A percentile compares a stretch with the other conserved stretches of the same genome.
Evolutionary conservation across 2,113 vertebrate genomes (phyloP).

Genomic region (Neoarius graeffei): DNA sequence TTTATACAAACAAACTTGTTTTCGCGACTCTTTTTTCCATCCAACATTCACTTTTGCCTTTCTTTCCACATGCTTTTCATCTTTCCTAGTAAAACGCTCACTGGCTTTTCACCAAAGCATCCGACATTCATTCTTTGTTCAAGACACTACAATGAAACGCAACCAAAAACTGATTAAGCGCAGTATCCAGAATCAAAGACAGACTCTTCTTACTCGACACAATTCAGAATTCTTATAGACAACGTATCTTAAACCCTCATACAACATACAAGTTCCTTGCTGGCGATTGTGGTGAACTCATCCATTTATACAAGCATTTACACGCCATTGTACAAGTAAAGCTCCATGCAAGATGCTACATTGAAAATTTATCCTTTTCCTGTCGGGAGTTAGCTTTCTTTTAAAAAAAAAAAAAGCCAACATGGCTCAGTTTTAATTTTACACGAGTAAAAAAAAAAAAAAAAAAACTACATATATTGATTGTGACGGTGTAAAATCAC

Average conservation of each 20-base stretch:
- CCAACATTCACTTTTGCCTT: constrained; percentile 31
- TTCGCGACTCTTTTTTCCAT: constrained; percentile 53
- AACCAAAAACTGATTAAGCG: not conserved
- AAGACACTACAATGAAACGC: constrained; percentile 44
- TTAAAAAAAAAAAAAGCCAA: constrained; percentile 60
- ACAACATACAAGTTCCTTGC: constrained; percentile 54
- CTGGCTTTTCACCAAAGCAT: constrained; percentile 51
- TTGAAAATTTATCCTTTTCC: constrained; percentile 63
- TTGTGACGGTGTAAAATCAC: constrained; percentile 38
- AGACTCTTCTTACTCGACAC: constrained; percentile 41
- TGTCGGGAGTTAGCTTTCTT: constrained; percentile 58
- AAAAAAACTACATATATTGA: constrained; percentile 53
- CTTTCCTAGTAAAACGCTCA: constrained; percentile 28
- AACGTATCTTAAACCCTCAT: constrained; percentile 54
- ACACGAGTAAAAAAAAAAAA: constrained; percentile 63
- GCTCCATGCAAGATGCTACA: constrained; percentile 70
- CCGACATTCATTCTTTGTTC: constrained; percentile 35
- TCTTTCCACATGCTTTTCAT: constrained; percentile 61
- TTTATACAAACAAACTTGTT: constrained; percentile 39
- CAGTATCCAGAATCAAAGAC: constrained; percentile 38
- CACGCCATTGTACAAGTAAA: constrained; percentile 60
- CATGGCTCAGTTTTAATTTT: constrained; percentile 75
- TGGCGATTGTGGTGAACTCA: constrained; percentile 21
- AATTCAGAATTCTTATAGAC: constrained; percentile 32
- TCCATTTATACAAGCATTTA: constrained; percentile 48